Conservation (phyloP, 2,113 vertebrate genomes). For the Numenius arquata region DNA sequence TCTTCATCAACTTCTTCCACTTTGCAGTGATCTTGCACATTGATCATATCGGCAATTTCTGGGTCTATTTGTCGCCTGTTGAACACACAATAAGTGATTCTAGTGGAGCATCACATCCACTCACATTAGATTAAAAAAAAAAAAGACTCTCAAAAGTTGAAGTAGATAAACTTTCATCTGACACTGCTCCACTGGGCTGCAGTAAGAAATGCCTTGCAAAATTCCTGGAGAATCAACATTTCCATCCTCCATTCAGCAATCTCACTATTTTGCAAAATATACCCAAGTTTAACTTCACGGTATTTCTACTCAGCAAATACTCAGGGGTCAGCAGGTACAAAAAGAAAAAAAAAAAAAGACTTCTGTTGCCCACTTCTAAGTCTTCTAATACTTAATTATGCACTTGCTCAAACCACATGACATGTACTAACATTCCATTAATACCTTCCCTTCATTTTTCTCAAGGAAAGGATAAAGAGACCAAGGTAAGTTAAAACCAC, state of each 20-base stretch:
- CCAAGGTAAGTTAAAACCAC: neutral
- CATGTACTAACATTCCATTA: neutral
- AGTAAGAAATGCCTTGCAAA: neutral
- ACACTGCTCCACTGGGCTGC: neutral
- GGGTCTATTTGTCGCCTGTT: conserved; percentile 85
- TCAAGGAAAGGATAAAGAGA: neutral
- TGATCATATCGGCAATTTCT: conserved; percentile 93
- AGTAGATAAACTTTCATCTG: neutral
- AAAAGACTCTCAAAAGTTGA: neutral
- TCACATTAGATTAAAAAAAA: neutral
- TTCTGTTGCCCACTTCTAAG: neutral
- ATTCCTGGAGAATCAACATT: neutral
- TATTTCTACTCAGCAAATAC: rapidly evolving
- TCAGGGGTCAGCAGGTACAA: neutral
- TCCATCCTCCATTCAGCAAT: neutral
- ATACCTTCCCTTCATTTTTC: neutral
- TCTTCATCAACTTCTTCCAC: conserved; percentile 90
- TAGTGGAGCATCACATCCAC: neutral
- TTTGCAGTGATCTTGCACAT: conserved; percentile 81
- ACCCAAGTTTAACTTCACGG: neutral
- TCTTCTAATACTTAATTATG: neutral
- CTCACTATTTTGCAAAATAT: neutral
- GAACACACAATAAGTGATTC: rapidly evolving
- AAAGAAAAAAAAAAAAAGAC: neutral
- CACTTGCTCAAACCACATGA: neutral